Evolutionary conservation across 2,888 invertebrate genomes (phyloP).

Genomic region (Dendrolimus houi): DNA sequence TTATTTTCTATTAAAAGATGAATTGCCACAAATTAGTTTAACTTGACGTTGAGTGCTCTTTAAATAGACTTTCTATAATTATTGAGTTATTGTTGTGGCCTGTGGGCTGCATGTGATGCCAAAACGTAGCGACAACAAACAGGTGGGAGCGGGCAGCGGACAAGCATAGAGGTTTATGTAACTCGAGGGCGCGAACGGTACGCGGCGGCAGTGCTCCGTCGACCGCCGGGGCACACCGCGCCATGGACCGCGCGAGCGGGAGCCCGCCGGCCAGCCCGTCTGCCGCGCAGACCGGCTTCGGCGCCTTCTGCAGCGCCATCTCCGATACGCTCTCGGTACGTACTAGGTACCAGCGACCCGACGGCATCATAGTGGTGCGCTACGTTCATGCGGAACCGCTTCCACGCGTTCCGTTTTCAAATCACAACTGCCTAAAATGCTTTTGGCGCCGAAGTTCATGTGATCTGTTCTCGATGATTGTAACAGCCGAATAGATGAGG

Average conservation of each 20-base stretch:
- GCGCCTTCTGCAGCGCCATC: slow-evolving; percentile 71
- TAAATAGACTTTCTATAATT: slow-evolving; percentile 67
- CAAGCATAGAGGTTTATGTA: slow-evolving; percentile 54
- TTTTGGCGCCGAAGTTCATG: slow-evolving; percentile 41
- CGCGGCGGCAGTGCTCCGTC: slow-evolving; percentile 58
- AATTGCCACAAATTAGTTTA: slow-evolving; percentile 44
- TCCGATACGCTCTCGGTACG: slow-evolving; percentile 71
- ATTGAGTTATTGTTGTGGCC: slow-evolving; percentile 68
- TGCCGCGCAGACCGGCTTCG: slow-evolving; percentile 56
- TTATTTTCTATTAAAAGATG: slow-evolving; percentile 28
- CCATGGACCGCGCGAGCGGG: slow-evolving; percentile 56
- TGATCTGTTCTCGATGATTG: slow-evolving; percentile 23
- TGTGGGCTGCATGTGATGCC: slow-evolving; percentile 62
- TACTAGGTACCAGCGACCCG: slow-evolving; percentile 25
- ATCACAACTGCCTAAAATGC: slow-evolving; percentile 31
- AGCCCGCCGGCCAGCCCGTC: slow-evolving; percentile 42
- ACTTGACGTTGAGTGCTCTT: slow-evolving; percentile 41
- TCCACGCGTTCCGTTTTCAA: slow-evolving; percentile 18
- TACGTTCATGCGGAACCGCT: background rate
- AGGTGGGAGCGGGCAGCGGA: slow-evolving; percentile 64
- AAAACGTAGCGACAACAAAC: slow-evolving; percentile 65
- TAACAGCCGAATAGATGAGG: slow-evolving; percentile 30
- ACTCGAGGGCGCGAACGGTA: slow-evolving; percentile 43
- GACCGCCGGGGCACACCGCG: slow-evolving; percentile 46
- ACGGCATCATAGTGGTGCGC: slow-evolving; percentile 6